Base-by-base conservation (phyloP, 2,113 vertebrate genomes). In the Lonchura striata region DNA sequence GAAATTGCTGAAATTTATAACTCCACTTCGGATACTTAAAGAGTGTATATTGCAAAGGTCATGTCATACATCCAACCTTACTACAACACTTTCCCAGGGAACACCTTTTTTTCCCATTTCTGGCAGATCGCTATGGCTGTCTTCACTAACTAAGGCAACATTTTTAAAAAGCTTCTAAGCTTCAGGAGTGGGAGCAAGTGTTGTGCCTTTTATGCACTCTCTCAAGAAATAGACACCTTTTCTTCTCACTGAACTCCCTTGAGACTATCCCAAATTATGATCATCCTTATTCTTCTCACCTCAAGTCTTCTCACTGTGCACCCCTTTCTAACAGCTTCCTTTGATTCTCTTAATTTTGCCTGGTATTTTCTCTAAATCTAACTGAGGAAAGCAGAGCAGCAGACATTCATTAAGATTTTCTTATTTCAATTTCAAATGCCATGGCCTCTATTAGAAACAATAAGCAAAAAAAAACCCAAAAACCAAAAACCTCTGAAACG, bases 151-250 rank as follows among this genome's bases (percentile, higher is more conserved):
- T 68, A 61, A 90, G 74, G 30, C 3, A 6, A 49, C 46, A 90
- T 93, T 93, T 85, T 50, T 24, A n/a, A 60, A 65, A 87, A n/a
- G 9, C 54, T 53, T 57, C 50, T 79, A 53, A 92, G 41, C 22
- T 85, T 90, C 59, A 82, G 59, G 85, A 88, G 70, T 91, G 70
- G 84, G 75, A 82, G 53, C 33, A 91, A 93, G 54, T 75, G 63
- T 46, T 69, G 31, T 0, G 4, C 37, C 66, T 71, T 79, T 90
- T 79, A 63, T 61, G 7, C 63, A 60, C n/a, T 57, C 57, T 75
- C 7, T 88, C 46, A 60, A 68, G 61, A 90, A 89, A 76, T 8
- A 84, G 37, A 44, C 25, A 44, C 64, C 28, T 79, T 86, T 65
- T 71, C 72, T 82, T 94, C 31, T 49, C 31, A 46, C 79, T 76